Conservation (phyloP, 2,797 vertebrate genomes). For the Forpus xanthops region DNA sequence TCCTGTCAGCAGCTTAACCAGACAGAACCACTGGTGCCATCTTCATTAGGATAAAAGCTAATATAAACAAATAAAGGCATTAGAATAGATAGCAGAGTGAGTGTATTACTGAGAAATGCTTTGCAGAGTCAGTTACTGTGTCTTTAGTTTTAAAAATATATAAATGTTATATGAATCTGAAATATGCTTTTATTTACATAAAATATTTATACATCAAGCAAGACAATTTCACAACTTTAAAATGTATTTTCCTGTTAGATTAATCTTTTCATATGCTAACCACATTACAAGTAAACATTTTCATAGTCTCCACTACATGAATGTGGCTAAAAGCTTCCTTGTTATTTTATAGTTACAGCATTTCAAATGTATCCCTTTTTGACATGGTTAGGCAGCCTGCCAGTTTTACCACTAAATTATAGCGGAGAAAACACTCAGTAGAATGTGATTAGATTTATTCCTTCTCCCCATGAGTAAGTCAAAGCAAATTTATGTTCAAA, state of each 20-base stretch:
- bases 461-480: constrained; percentile 31
- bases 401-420: constrained; percentile 72
- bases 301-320: constrained; percentile 69
- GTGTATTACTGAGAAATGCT: constrained; percentile 61
- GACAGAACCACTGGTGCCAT: constrained; percentile 54
- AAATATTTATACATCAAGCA: constrained; percentile 74
- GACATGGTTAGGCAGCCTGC: constrained; percentile 66
- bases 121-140: constrained; percentile 38
- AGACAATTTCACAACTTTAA: constrained; percentile 77
- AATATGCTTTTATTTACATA: constrained; percentile 77
- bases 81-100: constrained; percentile 58
- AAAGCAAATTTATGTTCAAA: constrained; percentile 48
- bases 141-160: constrained; percentile 66
- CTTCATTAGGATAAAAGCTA: constrained; percentile 59
- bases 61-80: constrained; percentile 66
- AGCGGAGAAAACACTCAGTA: constrained; percentile 69
- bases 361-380: constrained; percentile 66
- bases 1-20: constrained; percentile 55
- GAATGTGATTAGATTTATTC: constrained; percentile 65
- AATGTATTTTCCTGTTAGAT: constrained; percentile 78
- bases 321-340: constrained; percentile 73
- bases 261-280: constrained; percentile 81
- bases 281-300: constrained; percentile 77
- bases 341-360: constrained; percentile 72
- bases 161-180: constrained; percentile 74